phyloP scores from a whole-genome alignment of 2,888 invertebrate species.

The Hydriomena furcata region DNA sequence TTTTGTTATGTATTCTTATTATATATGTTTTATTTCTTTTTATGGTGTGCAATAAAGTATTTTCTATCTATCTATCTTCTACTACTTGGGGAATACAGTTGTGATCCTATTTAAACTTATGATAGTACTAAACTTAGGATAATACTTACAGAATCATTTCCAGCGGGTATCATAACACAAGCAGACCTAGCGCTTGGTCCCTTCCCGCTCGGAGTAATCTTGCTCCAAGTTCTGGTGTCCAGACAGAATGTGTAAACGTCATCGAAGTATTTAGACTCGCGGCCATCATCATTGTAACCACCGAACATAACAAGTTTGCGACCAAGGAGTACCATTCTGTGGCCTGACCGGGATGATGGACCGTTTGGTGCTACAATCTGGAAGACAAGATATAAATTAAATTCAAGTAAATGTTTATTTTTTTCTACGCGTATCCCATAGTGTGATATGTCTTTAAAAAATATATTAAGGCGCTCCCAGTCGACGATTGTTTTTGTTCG shows the following conservation, averaged over 20 bases:
- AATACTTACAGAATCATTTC: constrained; percentile 58
- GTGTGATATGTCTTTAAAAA: too few species aligned
- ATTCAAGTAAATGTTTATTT: too few species aligned
- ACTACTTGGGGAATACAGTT: too few species aligned
- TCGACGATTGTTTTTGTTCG: too few species aligned
- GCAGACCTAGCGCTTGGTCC: constrained; percentile 92
- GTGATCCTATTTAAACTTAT: too few species aligned
- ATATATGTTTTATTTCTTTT: too few species aligned
- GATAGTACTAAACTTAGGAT: neutral
- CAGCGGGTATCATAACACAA: constrained; percentile 87
- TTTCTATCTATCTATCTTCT: too few species aligned
- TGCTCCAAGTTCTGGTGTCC: constrained; percentile 90
- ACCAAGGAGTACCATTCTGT: constrained; percentile 92
- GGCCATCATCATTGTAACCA: constrained; percentile 95
- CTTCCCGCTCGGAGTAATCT: constrained; percentile 85
- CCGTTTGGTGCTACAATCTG: constrained; percentile 80
- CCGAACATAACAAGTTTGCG: constrained; percentile 94
- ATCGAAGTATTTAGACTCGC: constrained; percentile 94
- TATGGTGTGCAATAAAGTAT: too few species aligned
- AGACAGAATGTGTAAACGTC: constrained; percentile 92
- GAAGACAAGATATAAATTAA: neutral
- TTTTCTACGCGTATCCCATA: too few species aligned
- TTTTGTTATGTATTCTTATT: too few species aligned
- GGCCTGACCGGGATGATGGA: constrained; percentile 91
- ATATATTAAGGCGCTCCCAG: too few species aligned